Evolutionary conservation across 2,797 vertebrate genomes (phyloP), one percentile per base, ranked within the genome.

Genomic region (Trematomus bernacchii): DNA sequence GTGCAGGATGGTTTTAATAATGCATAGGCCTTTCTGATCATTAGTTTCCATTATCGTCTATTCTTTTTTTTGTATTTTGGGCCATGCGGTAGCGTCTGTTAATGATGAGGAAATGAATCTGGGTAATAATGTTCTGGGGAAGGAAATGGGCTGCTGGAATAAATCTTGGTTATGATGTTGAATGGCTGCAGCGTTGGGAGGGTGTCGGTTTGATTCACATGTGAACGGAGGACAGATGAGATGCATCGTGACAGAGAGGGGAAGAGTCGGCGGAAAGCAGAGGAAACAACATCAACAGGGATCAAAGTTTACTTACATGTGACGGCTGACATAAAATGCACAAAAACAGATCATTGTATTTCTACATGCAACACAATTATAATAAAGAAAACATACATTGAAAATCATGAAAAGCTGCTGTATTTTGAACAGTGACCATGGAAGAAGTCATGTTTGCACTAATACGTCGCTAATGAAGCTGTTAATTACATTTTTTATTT

Each of bases 21-120:
- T 12, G 1, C 11, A 2, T 33, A 7, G 33, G 33, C 33, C 33
- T 37, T 18, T 68, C 30, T 30, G 44, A 18, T 61, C 1, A 19
- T 21, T 63, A 63, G 46, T 60, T 60, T 61, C 46, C 57, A 73
- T 78, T 47, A 65, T 80, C 8, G 23, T 71, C 33, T 16, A 0
- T 15, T 55, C 73, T 68, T 54, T 54, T 12, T 47, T 66, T 71
- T 65, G 42, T 10, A 30, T 10, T 77, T 37, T 46, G 13, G 12
- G 27, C 50, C 13, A 30, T 19, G 37, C 48, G 23, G 37, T 63
- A 43, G 2, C 59, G 55, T 48, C 37, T 75, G 62, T 43, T 66
- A 61, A 69, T 71, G 63, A 77, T 46, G 79, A 79, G 67, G 71
- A 77, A 77, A 86, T 81, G 19, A 79, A 84, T 83, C 69, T 37